Conservation (phyloP, 2,797 vertebrate species). For the Catharus ustulatus region DNA sequence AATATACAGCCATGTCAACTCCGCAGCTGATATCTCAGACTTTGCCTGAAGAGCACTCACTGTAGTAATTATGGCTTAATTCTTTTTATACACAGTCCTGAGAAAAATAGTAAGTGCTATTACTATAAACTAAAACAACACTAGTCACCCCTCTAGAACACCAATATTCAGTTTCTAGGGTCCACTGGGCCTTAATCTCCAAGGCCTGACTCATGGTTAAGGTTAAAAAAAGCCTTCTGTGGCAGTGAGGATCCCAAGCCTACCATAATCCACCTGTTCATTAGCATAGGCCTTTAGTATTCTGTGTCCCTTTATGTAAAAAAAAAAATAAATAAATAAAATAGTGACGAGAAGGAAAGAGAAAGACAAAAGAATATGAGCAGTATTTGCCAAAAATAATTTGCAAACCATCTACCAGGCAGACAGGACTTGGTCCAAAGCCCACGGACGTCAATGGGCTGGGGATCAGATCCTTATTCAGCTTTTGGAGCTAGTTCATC, state of each 20-base stretch:
- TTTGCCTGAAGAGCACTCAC: neutral
- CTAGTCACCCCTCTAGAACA: neutral
- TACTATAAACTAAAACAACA: neutral
- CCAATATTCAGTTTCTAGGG: neutral
- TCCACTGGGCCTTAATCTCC: neutral
- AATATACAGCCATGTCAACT: neutral
- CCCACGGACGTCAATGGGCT: neutral
- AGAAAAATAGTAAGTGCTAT: neutral
- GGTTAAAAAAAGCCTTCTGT: neutral
- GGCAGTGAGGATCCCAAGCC: neutral
- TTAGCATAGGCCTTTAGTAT: neutral
- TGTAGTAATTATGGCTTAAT: neutral
- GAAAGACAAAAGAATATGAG: neutral
- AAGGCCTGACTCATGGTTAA: neutral
- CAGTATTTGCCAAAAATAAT: neutral
- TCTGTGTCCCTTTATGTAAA: neutral
- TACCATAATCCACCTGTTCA: neutral
- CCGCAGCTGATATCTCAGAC: neutral
- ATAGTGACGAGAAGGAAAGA: neutral
- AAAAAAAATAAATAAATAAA: neutral
- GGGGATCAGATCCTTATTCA: constrained; percentile 4
- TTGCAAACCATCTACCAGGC: neutral
- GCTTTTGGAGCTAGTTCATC: neutral
- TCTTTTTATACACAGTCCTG: neutral
- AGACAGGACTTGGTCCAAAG: neutral